A percentile compares a stretch with the other conserved stretches of the same genome.
Evolutionary conservation across 2,113 vertebrate species (phyloP).

Genomic region (Fregetta grallaria): DNA sequence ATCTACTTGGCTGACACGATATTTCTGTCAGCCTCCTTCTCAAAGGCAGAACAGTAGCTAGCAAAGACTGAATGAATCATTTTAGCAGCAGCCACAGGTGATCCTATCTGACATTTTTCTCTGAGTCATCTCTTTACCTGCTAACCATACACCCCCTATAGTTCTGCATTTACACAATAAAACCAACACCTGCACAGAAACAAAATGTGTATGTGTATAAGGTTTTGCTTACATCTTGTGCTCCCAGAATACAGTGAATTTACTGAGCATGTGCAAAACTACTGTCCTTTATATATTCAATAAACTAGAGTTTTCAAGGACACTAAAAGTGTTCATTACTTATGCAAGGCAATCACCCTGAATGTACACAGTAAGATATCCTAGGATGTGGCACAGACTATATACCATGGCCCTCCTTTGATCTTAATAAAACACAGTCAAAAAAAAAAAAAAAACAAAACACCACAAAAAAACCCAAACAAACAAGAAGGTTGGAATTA

Average conservation of each 20-base stretch:
- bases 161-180: neutral
- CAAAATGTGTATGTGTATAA: neutral
- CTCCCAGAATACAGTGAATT: neutral
- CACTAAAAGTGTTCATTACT: neutral
- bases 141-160: neutral
- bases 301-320: neutral
- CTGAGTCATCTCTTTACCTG: neutral
- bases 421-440: neutral
- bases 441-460: neutral
- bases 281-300: neutral
- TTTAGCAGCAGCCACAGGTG: neutral
- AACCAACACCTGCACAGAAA: neutral
- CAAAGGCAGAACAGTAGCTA: neutral
- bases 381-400: neutral
- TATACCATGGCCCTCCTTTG: neutral
- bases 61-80: neutral
- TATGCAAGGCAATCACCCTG: neutral
- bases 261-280: neutral
- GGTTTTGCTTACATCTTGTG: neutral
- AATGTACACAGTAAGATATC: neutral
- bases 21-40: neutral
- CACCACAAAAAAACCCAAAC: rapidly evolving
- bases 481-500: neutral
- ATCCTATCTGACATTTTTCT: neutral
- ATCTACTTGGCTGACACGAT: neutral